phyloP scores from a whole-genome alignment of 2,797 vertebrate species.

The Pristis pectinata region DNA sequence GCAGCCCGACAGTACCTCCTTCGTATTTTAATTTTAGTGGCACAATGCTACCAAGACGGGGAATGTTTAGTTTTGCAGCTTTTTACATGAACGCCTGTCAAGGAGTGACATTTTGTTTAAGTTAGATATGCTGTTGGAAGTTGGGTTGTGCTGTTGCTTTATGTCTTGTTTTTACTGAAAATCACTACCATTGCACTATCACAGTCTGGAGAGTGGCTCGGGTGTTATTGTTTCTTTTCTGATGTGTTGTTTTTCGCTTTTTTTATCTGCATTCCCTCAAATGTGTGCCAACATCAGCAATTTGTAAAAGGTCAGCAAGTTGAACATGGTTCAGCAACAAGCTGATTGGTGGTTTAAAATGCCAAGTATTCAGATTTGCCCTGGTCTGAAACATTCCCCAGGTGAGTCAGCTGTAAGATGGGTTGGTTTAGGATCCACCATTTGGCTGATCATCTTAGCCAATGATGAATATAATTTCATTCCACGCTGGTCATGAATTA shows the following conservation, averaged over 20 bases:
- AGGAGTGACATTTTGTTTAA: background rate
- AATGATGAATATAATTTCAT: background rate
- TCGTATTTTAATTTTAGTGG: background rate
- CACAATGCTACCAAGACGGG: background rate
- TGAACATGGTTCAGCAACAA: background rate
- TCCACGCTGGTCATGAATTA: background rate
- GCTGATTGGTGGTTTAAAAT: background rate
- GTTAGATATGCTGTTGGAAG: background rate
- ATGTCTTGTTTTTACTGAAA: background rate
- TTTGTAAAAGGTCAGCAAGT: background rate
- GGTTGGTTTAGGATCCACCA: background rate
- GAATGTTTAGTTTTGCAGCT: background rate
- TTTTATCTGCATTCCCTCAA: background rate
- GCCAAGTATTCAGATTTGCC: background rate
- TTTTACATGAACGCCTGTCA: background rate
- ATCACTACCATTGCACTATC: no score
- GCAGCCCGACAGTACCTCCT: background rate
- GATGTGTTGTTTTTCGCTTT: no score
- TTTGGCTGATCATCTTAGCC: background rate
- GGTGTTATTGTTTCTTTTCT: background rate
- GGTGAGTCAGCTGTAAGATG: background rate
- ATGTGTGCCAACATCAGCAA: background rate
- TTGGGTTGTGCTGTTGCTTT: background rate
- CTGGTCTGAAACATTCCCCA: background rate
- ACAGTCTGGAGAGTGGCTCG: background rate